Conservation (phyloP, 2,888 invertebrate species). For the Thelaira solivaga region DNA sequence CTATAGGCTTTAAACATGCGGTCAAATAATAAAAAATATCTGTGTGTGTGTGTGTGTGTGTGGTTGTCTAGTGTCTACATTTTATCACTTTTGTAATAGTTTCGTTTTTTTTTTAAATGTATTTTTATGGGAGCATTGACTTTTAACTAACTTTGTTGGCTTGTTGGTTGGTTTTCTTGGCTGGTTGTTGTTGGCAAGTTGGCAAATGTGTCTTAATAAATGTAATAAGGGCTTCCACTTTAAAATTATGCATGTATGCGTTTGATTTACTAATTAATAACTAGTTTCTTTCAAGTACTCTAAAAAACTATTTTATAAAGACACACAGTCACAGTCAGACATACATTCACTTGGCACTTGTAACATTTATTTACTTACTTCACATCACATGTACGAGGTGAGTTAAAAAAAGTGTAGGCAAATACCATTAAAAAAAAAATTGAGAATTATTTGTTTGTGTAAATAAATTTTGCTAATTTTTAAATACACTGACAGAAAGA, state of each 20-base stretch:
- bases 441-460: no score
- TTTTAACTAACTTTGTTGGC: constrained; percentile 48
- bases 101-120: neutral
- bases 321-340: no score
- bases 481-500: no score
- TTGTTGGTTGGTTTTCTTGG: constrained; percentile 5
- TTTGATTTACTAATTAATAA: constrained; percentile 42
- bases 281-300: neutral
- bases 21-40: constrained; percentile 55
- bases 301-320: constrained; percentile 5
- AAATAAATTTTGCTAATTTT: no score
- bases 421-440: no score
- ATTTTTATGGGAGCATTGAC: constrained; percentile 59
- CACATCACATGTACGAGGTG: no score
- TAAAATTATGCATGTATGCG: constrained; percentile 13
- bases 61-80: neutral
- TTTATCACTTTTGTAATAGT: constrained; percentile 42
- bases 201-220: constrained; percentile 18
- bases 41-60: neutral
- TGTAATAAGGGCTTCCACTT: constrained; percentile 15
- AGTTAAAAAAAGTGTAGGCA: no score
- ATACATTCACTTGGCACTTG: no score
- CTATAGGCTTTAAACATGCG: constrained; percentile 42
- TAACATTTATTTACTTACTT: no score
- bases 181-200: constrained; percentile 26